A percentile compares a stretch with the other conserved stretches of the same genome.
Conservation (phyloP, 1,140 invertebrate species). For the Bombus affinis region DNA sequence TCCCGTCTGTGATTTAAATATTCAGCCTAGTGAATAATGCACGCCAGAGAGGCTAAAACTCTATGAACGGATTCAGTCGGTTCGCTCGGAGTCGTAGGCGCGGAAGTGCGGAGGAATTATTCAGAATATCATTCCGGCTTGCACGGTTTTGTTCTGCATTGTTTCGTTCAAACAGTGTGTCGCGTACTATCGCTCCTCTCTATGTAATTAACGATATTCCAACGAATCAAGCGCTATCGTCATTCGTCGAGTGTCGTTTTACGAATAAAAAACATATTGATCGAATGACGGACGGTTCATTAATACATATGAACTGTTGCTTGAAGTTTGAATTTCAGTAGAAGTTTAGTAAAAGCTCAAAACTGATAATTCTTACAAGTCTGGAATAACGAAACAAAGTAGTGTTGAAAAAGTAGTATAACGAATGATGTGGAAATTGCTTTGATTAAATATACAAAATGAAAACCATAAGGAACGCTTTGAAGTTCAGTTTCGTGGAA, state of each 20-base stretch:
- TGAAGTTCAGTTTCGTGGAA: background rate
- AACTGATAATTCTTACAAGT: no score
- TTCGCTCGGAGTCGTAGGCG: conserved; percentile 42
- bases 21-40: conserved; percentile 52
- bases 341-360: no score
- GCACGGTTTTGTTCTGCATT: conserved; percentile 28
- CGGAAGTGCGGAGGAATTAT: conserved; percentile 48
- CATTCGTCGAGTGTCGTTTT: background rate
- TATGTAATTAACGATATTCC: conserved; percentile 20
- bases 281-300: no score
- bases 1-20: conserved; percentile 52
- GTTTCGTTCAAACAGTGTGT: conserved; percentile 23
- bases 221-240: background rate
- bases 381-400: no score
- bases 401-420: no score
- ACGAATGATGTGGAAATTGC: no score
- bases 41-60: conserved; percentile 49
- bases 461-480: background rate
- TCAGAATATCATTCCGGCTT: conserved; percentile 48
- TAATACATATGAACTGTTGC: no score
- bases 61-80: conserved; percentile 54
- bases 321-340: no score
- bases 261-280: background rate
- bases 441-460: background rate
- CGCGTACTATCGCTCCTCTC: background rate